These are phyloP conservation scores for Eospalax fontanierii DNA, from an alignment of 2,797 vertebrate genomes.

Conservation along the genomic window DNA sequence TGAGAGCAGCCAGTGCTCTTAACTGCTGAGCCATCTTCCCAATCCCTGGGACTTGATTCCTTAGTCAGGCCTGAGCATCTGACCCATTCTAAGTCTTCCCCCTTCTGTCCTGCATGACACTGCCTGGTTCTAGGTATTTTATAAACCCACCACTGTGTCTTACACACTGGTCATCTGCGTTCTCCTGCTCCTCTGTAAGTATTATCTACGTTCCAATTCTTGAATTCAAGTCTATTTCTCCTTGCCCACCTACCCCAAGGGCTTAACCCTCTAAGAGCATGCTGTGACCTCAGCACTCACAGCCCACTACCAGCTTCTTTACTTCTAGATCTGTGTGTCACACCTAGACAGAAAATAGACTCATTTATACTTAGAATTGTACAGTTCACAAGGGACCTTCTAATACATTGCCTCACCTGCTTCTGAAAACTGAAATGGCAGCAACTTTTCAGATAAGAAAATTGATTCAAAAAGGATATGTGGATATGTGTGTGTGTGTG, in stretches of 20 bases:
- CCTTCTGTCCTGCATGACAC: neutral
- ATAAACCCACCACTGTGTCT: neutral
- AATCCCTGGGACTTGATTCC: neutral
- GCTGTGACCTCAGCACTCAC: neutral
- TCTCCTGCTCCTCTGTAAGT: neutral
- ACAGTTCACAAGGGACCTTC: neutral
- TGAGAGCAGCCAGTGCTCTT: neutral
- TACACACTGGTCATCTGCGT: neutral
- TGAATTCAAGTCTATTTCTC: neutral
- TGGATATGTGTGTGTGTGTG: neutral
- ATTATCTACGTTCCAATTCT: neutral
- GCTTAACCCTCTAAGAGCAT: neutral
- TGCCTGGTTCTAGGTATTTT: neutral
- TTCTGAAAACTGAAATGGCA: neutral
- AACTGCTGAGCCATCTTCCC: neutral
- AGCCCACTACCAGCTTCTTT: neutral
- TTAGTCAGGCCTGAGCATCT: neutral
- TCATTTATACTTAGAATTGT: neutral
- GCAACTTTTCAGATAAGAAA: slow-evolving; percentile 38
- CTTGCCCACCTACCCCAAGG: neutral
- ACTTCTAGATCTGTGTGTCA: neutral
- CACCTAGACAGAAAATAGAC: neutral
- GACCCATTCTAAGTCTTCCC: neutral
- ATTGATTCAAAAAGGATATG: neutral
- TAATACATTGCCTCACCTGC: slow-evolving; percentile 14